phyloP scores from a whole-genome alignment of 2,113 vertebrate species.

The Tauraco erythrolophus region DNA sequence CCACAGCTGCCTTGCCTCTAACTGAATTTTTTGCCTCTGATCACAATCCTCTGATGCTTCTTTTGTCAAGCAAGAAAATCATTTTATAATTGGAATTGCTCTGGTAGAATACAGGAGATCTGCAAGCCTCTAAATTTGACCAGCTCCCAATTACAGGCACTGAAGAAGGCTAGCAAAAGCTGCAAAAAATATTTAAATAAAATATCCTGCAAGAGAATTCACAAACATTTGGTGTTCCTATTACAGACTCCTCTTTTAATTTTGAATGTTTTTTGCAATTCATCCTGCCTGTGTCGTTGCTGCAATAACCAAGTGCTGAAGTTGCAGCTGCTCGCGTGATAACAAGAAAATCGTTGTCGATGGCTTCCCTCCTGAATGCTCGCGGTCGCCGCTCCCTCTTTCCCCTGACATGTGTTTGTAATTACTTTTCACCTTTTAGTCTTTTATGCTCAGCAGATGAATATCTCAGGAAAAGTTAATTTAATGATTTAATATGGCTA shows the following conservation, averaged over 20 bases:
- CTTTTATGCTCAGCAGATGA: background rate
- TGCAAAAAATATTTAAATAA: background rate
- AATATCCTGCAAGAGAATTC: background rate
- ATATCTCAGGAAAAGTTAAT: constrained; percentile 40
- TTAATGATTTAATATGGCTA: constrained; percentile 34
- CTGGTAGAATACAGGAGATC: background rate
- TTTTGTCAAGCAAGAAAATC: background rate
- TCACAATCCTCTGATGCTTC: background rate
- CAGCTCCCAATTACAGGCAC: background rate
- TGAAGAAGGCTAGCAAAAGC: background rate
- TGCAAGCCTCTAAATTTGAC: background rate
- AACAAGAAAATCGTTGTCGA: background rate
- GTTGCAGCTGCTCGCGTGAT: background rate
- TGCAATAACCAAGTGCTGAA: background rate
- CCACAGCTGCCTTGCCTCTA: background rate
- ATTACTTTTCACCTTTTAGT: constrained; percentile 52
- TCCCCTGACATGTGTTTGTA: background rate
- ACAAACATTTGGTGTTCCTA: background rate
- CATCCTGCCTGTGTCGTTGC: background rate
- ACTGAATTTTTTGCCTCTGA: background rate
- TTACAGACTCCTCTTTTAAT: background rate
- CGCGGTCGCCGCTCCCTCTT: background rate
- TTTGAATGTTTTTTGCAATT: background rate
- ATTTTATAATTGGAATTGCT: background rate
- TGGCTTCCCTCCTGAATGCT: background rate